Base-by-base conservation (phyloP, 2,797 vertebrate species). In the Propithecus perrieri region DNA sequence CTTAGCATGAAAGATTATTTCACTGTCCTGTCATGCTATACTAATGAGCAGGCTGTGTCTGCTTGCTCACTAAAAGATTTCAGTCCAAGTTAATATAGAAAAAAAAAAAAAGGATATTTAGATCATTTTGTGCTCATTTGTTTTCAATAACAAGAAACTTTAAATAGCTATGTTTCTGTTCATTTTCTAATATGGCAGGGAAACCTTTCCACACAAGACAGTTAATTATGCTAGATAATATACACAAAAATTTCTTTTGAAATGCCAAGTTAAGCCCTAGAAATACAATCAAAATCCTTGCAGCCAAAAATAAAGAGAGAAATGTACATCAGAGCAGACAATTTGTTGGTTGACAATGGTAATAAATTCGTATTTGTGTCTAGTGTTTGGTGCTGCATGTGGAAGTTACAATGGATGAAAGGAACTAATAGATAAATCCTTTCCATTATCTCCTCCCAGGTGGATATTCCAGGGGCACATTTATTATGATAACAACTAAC, bases 91-190 rank as follows among this genome's bases (percentile, higher is more conserved):
- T 67, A 28, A 50, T 67, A 75, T 59, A 28, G 33, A 50, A 75
- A 12, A 33, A 41, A 79, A 72, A 65, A 46, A 43, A 10, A 5
- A 53, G 8, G 1, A 57, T 57, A 38, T 46, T 55, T 79, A 79
- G 46, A 38, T 57, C 13, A 55, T 57, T 72, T 72, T 74, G 24
- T 65, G 5, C 33, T 72, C 35, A 46, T 84, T 78, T 84, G 24
- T 57, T 48, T 85, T 74, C 53, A 69, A 22, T 24, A n/a, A 33
- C 50, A 26, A n/a, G 69, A 43, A 43, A 22, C 3, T 33, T 38
- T 74, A 81, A 87, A 81, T 86, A 85, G 59, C 30, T 46, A 85
- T 24, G n/a, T 50, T 89, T 80, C 17, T 92, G 79, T 93, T 93
- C n/a, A 76, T 79, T 81, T 65, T 74, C 33, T 67, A 85, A 57